A percentile compares a stretch with the other conserved stretches of the same genome.
These are phyloP conservation scores for Zophobas morio DNA, from an alignment of 1,140 invertebrate species.

Conservation along the genomic window DNA sequence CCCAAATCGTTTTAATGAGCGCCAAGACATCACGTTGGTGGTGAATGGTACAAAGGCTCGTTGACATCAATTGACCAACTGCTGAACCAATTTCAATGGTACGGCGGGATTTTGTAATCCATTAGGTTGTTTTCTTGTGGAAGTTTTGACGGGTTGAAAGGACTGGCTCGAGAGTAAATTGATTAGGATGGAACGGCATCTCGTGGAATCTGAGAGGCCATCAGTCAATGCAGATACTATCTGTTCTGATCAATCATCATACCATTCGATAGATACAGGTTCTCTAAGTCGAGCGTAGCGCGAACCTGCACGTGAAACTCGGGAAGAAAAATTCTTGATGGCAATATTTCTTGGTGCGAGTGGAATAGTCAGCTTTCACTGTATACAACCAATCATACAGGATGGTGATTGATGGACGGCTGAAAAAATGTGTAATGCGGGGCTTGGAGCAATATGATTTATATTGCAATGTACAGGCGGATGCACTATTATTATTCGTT, in stretches of 20 bases:
- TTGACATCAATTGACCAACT: slow-evolving; percentile 12
- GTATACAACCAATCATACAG: slow-evolving; percentile 29
- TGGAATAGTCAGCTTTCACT: slow-evolving; percentile 1
- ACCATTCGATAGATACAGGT: slow-evolving; percentile 22
- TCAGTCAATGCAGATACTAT: slow-evolving; percentile 40
- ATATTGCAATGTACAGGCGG: too few species aligned
- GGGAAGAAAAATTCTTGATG: neutral
- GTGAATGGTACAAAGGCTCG: slow-evolving; percentile 4
- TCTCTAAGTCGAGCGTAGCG: slow-evolving; percentile 5
- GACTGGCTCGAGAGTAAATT: slow-evolving; percentile 25
- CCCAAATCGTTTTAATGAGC: neutral
- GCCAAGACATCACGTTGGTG: neutral
- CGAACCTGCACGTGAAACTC: slow-evolving; percentile 11
- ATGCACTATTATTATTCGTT: too few species aligned
- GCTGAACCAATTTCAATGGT: slow-evolving; percentile 16
- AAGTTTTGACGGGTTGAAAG: slow-evolving; percentile 32
- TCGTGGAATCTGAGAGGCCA: slow-evolving; percentile 20
- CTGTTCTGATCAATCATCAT: slow-evolving; percentile 39
- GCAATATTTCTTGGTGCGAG: slow-evolving; percentile 4
- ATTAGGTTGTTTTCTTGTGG: slow-evolving; percentile 22
- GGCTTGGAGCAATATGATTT: too few species aligned
- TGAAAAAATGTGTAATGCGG: neutral
- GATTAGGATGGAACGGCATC: slow-evolving; percentile 35
- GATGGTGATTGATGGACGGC: neutral
- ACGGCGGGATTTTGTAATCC: neutral